Percentiles rank a stretch among this genome's conserved stretches.
These are phyloP conservation scores for Cephus cinctus DNA, from an alignment of 1,140 invertebrate genomes.

Conservation along the genomic window DNA sequence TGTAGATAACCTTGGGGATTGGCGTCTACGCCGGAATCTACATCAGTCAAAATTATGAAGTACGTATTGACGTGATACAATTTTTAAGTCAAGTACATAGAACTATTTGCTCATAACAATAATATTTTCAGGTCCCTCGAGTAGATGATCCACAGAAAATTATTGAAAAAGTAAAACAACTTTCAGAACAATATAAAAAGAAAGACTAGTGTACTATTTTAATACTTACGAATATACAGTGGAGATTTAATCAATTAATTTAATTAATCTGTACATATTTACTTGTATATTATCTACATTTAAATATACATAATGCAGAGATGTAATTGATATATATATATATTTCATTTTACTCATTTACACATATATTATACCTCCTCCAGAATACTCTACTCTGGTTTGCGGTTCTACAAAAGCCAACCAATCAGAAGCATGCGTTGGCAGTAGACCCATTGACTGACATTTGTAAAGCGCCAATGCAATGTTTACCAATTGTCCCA, in stretches of 20 bases:
- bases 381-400: conserved; percentile 82
- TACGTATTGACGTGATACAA: conserved; percentile 43
- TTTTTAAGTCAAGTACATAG: too few relatives aligned
- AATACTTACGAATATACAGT: too few relatives aligned
- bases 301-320: too few relatives aligned
- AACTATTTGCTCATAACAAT: conserved; percentile 12
- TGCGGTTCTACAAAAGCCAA: conserved; percentile 95
- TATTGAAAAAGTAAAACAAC: conserved; percentile 66
- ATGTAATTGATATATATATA: too few relatives aligned
- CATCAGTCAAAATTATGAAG: conserved; percentile 79
- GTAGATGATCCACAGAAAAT: conserved; percentile 76
- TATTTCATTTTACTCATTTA: conserved; percentile 12
- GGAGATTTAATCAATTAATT: too few relatives aligned
- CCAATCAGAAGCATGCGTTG: conserved; percentile 98
- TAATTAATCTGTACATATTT: too few relatives aligned
- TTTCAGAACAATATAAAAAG: conserved; percentile 68
- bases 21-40: conserved; percentile 81
- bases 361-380: conserved; percentile 75
- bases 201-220: too few relatives aligned
- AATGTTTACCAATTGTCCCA: conserved; percentile 94
- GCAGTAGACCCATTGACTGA: conserved; percentile 96
- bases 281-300: too few relatives aligned
- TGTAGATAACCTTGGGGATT: conserved; percentile 71
- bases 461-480: conserved; percentile 96
- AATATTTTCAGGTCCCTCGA: conserved; percentile 69